Evolutionary conservation across 2,797 vertebrate genomes (phyloP).

Genomic region (Oreochromis mossambicus): DNA sequence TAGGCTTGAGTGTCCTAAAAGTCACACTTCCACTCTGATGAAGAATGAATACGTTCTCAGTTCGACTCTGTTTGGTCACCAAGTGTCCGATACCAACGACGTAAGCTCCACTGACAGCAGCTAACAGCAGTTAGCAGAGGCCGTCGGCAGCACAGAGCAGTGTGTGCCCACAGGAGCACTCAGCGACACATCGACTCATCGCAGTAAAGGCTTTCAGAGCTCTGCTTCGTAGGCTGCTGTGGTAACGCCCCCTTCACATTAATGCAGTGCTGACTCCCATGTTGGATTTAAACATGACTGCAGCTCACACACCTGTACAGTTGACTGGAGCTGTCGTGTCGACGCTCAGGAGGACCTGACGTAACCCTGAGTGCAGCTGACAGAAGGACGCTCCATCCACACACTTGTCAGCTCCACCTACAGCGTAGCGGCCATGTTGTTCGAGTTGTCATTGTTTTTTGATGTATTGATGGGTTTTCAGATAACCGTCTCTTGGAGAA

Average conservation of each 20-base stretch:
- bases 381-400: neutral
- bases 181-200: neutral
- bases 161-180: neutral
- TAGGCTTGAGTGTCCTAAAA: neutral
- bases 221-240: neutral
- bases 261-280: neutral
- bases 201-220: neutral
- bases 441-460: neutral
- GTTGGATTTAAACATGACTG: neutral
- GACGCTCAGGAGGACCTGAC: neutral
- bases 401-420: neutral
- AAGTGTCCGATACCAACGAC: neutral
- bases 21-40: neutral
- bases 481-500: constrained; percentile 94
- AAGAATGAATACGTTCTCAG: neutral
- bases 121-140: neutral
- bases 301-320: neutral
- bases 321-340: rapidly evolving
- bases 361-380: neutral
- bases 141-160: neutral
- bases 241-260: rapidly evolving
- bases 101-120: rapidly evolving
- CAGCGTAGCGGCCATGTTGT: neutral
- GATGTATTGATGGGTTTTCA: constrained; percentile 41
- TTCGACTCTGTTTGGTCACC: neutral